Base-by-base conservation (phyloP, 1,140 invertebrate species). In the Hylaeus anthracinus region DNA sequence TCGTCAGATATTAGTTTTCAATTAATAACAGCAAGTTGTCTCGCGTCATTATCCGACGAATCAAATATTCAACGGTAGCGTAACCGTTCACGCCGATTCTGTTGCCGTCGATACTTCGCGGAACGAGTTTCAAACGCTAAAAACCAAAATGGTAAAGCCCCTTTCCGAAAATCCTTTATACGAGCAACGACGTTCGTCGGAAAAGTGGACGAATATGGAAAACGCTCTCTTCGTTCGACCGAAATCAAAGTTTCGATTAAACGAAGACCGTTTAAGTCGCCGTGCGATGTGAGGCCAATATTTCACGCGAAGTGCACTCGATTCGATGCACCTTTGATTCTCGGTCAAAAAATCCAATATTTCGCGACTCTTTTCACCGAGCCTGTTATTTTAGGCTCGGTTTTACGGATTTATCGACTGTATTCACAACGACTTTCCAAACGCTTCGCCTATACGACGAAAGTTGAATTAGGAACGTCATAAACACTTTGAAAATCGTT, bases 341-440 rank as follows among this genome's bases (percentile, higher is more conserved):
- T 8, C n/a, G 45, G n/a, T 1, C 1, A 1, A 37, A n/a, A 58
- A 67, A 48, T 0, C 14, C 74, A 69, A 76, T 77, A 77, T 41
- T 72, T 58, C 37, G 56, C 39, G 9, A 56, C 14, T n/a, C 8
- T 65, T 65, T 72, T 56, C 4, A 41, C 15, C 5, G 37, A n/a
- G 6, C 9, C 3, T 15, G 77, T 72, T 79, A 64, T 79, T 79
- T 79, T 55, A 55, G 14, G 51, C 51, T n/a, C n/a, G 51, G 69
- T 79, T 79, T 56, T 69, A 79, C 58, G 14, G 72, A 72, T 72
- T 63, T 61, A 61, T 53, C 58, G 45, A 53, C 58, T 51, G 9
- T 41, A 48, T 41, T 15, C 58, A 48, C 37, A 12, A 56, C 9
- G 37, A 56, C 65, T 48, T 72, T 48, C 2, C 9, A 45, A 70